phyloP scores from a whole-genome alignment of 2,113 vertebrate species.

The Anarrhichthys ocellatus region DNA sequence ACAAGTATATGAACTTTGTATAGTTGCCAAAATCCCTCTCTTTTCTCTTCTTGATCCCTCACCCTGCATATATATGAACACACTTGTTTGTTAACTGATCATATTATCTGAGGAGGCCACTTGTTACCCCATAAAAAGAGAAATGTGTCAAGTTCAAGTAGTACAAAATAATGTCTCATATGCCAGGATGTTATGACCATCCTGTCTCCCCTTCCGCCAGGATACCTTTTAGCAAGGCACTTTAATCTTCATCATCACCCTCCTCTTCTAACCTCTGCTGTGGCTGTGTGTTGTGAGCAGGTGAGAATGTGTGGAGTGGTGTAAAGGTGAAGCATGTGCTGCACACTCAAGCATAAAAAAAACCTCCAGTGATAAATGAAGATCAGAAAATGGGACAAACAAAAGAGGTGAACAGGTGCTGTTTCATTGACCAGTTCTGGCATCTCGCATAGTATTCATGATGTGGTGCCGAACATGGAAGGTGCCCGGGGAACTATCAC shows the following conservation, averaged over 20 bases:
- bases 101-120: too few relatives aligned
- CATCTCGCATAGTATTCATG: background rate
- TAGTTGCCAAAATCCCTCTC: too few relatives aligned
- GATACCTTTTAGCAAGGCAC: background rate
- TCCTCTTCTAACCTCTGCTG: background rate
- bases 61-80: too few relatives aligned
- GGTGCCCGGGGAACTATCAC: too few relatives aligned
- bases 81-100: too few relatives aligned
- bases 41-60: too few relatives aligned
- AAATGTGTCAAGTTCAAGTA: background rate
- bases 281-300: background rate
- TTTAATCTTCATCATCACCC: background rate
- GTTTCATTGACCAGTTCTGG: background rate
- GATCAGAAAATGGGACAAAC: background rate
- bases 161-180: background rate
- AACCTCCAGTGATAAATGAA: background rate
- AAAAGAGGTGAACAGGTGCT: background rate
- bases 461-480: too few relatives aligned
- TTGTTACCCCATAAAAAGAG: too few relatives aligned
- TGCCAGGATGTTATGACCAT: background rate
- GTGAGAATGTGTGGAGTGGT: background rate
- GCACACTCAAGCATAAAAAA: slow-evolving; percentile 12
- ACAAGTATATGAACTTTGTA: too few relatives aligned
- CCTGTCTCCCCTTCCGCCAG: background rate
- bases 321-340: background rate